Evolutionary conservation across 2,888 invertebrate species (phyloP).

Genomic region (Cephus spinipes): DNA sequence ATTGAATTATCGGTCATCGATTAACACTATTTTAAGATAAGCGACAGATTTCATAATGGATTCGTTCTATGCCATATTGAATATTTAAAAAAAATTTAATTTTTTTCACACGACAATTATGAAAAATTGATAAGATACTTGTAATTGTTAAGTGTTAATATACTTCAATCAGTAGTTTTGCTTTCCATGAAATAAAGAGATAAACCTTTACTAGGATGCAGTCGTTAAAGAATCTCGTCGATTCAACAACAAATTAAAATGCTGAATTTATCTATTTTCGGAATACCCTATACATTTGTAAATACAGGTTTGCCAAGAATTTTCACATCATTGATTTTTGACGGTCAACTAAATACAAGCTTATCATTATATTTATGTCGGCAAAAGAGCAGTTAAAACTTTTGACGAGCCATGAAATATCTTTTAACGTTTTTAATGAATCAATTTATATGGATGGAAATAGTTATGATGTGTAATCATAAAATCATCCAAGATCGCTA

Average conservation of each 20-base stretch:
- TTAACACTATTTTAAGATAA: too few species aligned
- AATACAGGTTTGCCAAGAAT: neutral
- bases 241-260: neutral
- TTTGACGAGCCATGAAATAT: neutral
- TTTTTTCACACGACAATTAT: too few species aligned
- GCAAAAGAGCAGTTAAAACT: neutral
- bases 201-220: neutral
- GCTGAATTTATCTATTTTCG: neutral
- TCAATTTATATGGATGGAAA: neutral
- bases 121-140: too few species aligned
- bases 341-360: neutral
- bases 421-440: neutral
- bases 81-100: too few species aligned
- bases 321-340: neutral
- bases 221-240: neutral
- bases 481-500: neutral
- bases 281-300: neutral
- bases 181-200: neutral
- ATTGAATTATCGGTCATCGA: too few species aligned
- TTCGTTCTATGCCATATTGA: too few species aligned
- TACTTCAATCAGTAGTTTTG: neutral
- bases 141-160: too few species aligned
- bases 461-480: neutral
- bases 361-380: too few species aligned
- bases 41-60: too few species aligned